These are phyloP conservation scores for Colaptes auratus DNA, from an alignment of 2,113 vertebrate species.

Conservation along the genomic window DNA sequence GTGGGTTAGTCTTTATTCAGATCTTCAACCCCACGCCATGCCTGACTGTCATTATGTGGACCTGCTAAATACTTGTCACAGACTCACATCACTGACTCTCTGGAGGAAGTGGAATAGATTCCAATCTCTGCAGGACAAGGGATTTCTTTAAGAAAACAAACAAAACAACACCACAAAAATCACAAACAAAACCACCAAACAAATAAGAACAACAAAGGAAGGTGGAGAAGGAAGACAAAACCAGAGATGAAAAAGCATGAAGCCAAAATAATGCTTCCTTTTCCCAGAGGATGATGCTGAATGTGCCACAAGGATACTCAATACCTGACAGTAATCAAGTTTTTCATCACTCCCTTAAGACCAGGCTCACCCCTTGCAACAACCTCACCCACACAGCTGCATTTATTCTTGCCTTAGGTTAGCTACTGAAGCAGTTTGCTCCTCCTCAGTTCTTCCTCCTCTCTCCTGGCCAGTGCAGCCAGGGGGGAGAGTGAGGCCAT, in stretches of 20 bases:
- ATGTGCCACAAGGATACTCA: not conserved
- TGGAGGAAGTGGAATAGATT: not conserved
- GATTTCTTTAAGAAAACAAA: not conserved
- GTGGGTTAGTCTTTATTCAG: not conserved
- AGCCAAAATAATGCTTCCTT: not conserved
- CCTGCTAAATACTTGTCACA: not conserved
- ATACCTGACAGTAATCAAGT: not conserved
- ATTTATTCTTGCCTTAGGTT: not conserved
- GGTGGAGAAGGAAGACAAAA: not conserved
- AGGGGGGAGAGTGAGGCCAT: accelerated
- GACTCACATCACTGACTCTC: not conserved
- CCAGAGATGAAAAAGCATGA: not conserved
- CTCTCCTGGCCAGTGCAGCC: not conserved
- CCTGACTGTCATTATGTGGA: not conserved
- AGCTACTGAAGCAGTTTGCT: not conserved
- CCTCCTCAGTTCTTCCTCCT: not conserved
- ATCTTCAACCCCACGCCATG: not conserved
- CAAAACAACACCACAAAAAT: not conserved
- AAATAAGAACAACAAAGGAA: not conserved
- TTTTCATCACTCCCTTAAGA: not conserved
- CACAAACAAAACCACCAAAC: not conserved
- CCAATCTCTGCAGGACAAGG: not conserved
- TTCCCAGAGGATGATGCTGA: not conserved
- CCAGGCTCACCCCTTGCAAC: not conserved
- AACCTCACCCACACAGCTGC: not conserved